Percentiles rank a stretch among this genome's conserved stretches.
Conservation (phyloP, 2,888 invertebrate species). For the Sinelater perroti region DNA sequence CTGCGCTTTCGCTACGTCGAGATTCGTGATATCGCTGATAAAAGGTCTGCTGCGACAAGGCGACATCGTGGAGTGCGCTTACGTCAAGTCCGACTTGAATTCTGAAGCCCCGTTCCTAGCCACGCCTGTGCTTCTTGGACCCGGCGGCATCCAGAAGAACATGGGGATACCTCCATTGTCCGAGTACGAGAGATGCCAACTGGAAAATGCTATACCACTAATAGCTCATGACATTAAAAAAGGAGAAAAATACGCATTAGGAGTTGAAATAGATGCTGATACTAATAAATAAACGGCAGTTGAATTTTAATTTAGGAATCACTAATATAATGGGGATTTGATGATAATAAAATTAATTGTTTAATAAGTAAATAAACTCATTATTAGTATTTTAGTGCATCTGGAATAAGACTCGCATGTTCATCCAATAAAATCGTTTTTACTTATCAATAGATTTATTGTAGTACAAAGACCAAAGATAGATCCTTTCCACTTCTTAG, state of each 20-base stretch:
- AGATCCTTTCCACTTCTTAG: too few relatives aligned
- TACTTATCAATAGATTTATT: too few relatives aligned
- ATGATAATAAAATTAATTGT: too few relatives aligned
- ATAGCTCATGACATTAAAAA: slow-evolving; percentile 51
- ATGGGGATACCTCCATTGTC: slow-evolving; percentile 54
- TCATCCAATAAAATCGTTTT: too few relatives aligned
- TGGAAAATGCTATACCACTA: slow-evolving; percentile 52
- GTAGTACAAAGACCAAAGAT: too few relatives aligned
- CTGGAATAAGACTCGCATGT: too few relatives aligned
- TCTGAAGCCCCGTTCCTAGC: slow-evolving; percentile 54
- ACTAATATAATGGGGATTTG: too few relatives aligned
- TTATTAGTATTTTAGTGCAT: too few relatives aligned
- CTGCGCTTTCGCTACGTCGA: slow-evolving; percentile 70
- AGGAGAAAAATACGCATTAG: slow-evolving; percentile 45
- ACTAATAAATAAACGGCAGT: too few relatives aligned
- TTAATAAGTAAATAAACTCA: too few relatives aligned
- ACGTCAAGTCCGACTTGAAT: slow-evolving; percentile 53
- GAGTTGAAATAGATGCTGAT: not conserved
- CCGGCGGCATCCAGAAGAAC: slow-evolving; percentile 53
- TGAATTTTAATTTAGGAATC: too few relatives aligned
- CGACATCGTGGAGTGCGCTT: slow-evolving; percentile 56
- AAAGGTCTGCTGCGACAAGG: slow-evolving; percentile 60
- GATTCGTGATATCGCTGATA: slow-evolving; percentile 68
- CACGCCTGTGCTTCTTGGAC: slow-evolving; percentile 54
- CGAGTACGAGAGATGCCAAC: slow-evolving; percentile 55